Evolutionary conservation across 2,797 vertebrate species (phyloP).

Genomic region (Silurus aristotelis): DNA sequence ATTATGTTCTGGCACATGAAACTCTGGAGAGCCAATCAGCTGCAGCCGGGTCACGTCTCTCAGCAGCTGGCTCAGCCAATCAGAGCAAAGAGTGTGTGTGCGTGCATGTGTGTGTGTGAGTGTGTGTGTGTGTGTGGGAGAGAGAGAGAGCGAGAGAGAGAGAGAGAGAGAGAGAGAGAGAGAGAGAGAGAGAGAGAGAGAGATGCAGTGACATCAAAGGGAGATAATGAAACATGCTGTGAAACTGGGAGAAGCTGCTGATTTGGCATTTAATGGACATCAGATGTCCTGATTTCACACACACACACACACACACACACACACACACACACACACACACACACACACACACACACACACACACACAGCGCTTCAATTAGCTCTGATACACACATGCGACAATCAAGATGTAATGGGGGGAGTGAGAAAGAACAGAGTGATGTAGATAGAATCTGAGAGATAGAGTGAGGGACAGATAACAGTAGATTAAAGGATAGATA

Average conservation of each 20-base stretch:
- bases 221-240: slow-evolving; percentile 21
- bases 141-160: neutral
- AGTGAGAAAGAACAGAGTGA: neutral
- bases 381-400: too few species aligned
- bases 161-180: neutral
- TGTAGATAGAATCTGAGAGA: slow-evolving; percentile 5
- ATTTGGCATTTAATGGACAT: slow-evolving; percentile 47
- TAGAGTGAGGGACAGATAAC: neutral
- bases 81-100: neutral
- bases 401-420: neutral
- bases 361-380: neutral
- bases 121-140: neutral
- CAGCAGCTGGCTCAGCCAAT: neutral
- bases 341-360: neutral
- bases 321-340: neutral
- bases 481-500: neutral
- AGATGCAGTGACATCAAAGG: slow-evolving; percentile 8
- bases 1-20: slow-evolving; percentile 7
- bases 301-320: neutral
- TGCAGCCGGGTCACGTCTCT: slow-evolving; percentile 10
- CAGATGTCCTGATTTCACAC: slow-evolving; percentile 43
- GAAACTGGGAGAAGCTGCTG: slow-evolving; percentile 31
- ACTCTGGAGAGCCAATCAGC: neutral
- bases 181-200: neutral
- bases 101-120: neutral